Evolutionary conservation across 2,888 invertebrate species (phyloP), one percentile per base, ranked within the genome.

Genomic region (Cyclophora albipunctata): DNA sequence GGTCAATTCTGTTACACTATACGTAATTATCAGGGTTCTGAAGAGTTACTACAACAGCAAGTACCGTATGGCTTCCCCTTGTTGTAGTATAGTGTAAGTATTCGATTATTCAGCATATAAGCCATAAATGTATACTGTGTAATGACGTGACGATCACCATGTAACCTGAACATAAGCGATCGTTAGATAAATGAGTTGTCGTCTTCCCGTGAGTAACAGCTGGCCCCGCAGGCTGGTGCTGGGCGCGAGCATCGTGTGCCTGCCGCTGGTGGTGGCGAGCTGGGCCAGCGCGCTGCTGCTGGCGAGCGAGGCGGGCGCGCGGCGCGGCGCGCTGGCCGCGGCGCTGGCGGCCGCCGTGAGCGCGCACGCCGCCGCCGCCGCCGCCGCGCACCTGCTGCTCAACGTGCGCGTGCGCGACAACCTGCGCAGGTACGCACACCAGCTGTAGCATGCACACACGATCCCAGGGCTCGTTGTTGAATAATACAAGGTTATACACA

Each of bases 331-430:
- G 45, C 90, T 98, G 4, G 94, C 95, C 54, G 93, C 96, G 40
- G 86, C 93, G 55, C 92, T 97, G 49, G 95, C 96, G 0, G 90
- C 92, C 0, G 92, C 95, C 5, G 93, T 96, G 1, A 88, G 95
- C 0, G 70, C 93, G 20, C 96, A 97, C 74, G 95, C 97, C 0
- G 90, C 94, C 35, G 96, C 96, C 69, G 93, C 96, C 47, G 90
- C 96, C 43, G 90, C 95, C 20, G 96, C 97, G 0, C 95, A 97
- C 75, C 95, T 97, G 73, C 93, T 97, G 55, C 92, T 96, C 58
- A 98, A 97, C 68, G 92, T 93, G 51, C 91, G 96, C 52, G 97
- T 97, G 0, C 81, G 96, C 7, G 93, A 94, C 61, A 95, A 95
- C 72, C 79, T 95, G 42, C 71, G 81, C 37, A 85, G 91, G 90